These are phyloP conservation scores for Pocillopora verrucosa DNA, from an alignment of 64 coral and sea anemone genomes.

Conservation along the genomic window DNA sequence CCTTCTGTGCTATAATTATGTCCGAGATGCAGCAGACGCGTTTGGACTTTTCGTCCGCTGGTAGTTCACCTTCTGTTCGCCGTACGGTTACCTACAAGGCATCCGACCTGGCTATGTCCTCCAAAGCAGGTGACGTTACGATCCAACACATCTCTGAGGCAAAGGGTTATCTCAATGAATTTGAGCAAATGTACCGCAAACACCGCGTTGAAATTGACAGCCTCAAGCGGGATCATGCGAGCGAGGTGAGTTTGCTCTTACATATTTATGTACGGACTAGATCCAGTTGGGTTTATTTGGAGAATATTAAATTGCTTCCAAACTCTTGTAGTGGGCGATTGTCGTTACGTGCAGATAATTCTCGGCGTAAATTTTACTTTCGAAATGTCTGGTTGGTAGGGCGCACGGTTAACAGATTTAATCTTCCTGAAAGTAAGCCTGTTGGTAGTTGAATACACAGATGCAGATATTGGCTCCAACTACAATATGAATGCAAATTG, in stretches of 20 bases:
- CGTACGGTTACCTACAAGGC: slow-evolving; percentile 38
- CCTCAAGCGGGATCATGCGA: slow-evolving; percentile 16
- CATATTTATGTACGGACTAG: background rate
- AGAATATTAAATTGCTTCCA: background rate
- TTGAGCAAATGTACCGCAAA: slow-evolving; percentile 38
- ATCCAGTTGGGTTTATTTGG: background rate
- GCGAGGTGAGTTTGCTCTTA: background rate
- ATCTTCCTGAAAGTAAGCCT: background rate
- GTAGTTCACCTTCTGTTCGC: slow-evolving; percentile 6
- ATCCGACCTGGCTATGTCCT: background rate
- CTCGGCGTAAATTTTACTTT: background rate
- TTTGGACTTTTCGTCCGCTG: background rate
- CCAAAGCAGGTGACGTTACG: slow-evolving; percentile 13
- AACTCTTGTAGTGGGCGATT: background rate
- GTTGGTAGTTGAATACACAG: background rate
- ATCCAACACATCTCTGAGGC: slow-evolving; percentile 40
- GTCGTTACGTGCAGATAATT: background rate
- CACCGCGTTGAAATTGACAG: slow-evolving; percentile 17
- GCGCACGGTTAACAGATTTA: background rate
- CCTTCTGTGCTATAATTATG: background rate
- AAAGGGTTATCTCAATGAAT: slow-evolving; percentile 40
- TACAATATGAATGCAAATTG: background rate
- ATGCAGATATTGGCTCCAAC: background rate
- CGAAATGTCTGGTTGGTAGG: background rate
- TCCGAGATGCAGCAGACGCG: slow-evolving; percentile 35